These are phyloP conservation scores for Stramonita haemastoma DNA, from an alignment of 2,888 invertebrate genomes.

Conservation along the genomic window DNA sequence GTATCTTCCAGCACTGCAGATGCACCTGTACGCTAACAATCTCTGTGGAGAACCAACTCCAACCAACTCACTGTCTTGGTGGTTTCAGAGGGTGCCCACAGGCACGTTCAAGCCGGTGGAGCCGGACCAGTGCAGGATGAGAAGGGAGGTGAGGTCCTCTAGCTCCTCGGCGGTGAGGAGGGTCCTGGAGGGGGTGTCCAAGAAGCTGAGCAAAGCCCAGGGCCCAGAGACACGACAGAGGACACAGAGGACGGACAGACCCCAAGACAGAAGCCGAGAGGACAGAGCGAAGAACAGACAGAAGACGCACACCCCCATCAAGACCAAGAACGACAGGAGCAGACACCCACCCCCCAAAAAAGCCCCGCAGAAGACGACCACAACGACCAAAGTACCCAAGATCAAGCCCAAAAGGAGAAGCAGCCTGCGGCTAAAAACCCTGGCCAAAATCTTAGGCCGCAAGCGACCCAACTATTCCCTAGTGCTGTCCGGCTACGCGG, in stretches of 20 bases:
- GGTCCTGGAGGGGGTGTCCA: constrained; percentile 38
- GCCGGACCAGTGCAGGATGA: constrained; percentile 22
- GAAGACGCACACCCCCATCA: not conserved
- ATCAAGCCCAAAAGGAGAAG: constrained; percentile 32
- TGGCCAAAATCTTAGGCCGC: constrained; percentile 37
- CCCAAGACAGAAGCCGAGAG: not conserved
- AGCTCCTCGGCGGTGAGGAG: constrained; percentile 19
- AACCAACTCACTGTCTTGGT: too few species aligned
- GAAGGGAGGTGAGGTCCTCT: constrained; percentile 5
- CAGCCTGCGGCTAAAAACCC: constrained; percentile 37
- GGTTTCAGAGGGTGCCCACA: constrained; percentile 33
- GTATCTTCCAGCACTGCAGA: too few species aligned
- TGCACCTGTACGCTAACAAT: too few species aligned
- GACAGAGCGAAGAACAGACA: constrained; percentile 5
- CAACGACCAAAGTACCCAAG: not conserved
- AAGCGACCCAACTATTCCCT: constrained; percentile 39
- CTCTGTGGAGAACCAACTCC: too few species aligned
- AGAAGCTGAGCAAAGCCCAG: constrained; percentile 34
- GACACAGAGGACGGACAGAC: not conserved
- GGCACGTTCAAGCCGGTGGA: constrained; percentile 35
- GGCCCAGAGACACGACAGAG: constrained; percentile 1
- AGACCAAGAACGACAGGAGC: constrained; percentile 24
- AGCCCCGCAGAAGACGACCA: not conserved
- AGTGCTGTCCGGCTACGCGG: constrained; percentile 35
- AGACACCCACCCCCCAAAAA: constrained; percentile 24